Percentiles rank a stretch among this genome's conserved stretches.
phyloP scores from a whole-genome alignment of 2,888 invertebrate species.

The Cremastobaeus sp. region DNA sequence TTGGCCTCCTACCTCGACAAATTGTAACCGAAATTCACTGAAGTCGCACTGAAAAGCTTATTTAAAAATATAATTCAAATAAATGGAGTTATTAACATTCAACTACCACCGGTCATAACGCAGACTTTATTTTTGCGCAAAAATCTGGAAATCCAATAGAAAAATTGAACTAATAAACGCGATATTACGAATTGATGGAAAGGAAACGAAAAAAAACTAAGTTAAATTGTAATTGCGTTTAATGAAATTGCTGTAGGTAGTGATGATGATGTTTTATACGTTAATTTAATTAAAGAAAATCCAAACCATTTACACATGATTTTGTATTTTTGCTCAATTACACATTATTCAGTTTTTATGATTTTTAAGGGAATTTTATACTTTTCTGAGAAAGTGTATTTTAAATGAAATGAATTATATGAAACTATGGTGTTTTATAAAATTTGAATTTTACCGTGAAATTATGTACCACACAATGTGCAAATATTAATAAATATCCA shows the following conservation, averaged over 20 bases:
- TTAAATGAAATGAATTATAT: too few species aligned
- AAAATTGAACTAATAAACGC: constrained; percentile 62
- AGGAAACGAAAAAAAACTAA: constrained; percentile 63
- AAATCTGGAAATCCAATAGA: constrained; percentile 52
- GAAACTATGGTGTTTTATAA: constrained; percentile 18
- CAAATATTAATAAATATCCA: constrained; percentile 36
- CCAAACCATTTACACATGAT: constrained; percentile 50
- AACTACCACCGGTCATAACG: constrained; percentile 68
- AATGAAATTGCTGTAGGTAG: constrained; percentile 67
- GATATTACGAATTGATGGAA: constrained; percentile 13
- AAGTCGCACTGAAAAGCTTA: constrained; percentile 76
- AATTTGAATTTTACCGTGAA: constrained; percentile 24
- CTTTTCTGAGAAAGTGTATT: constrained; percentile 39
- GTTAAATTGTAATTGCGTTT: constrained; percentile 68
- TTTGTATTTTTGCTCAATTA: constrained; percentile 47
- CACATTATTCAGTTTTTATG: constrained; percentile 6
- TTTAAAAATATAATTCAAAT: constrained; percentile 77
- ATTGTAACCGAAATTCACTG: constrained; percentile 85
- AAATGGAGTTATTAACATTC: constrained; percentile 64
- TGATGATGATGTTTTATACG: constrained; percentile 72
- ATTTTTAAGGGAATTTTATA: constrained; percentile 9
- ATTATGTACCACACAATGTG: constrained; percentile 37
- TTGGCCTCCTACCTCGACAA: constrained; percentile 98
- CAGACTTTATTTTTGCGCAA: constrained; percentile 70
- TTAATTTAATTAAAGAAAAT: constrained; percentile 71